Base-by-base conservation (phyloP, 2,797 vertebrate species). In the Poecilia picta region DNA sequence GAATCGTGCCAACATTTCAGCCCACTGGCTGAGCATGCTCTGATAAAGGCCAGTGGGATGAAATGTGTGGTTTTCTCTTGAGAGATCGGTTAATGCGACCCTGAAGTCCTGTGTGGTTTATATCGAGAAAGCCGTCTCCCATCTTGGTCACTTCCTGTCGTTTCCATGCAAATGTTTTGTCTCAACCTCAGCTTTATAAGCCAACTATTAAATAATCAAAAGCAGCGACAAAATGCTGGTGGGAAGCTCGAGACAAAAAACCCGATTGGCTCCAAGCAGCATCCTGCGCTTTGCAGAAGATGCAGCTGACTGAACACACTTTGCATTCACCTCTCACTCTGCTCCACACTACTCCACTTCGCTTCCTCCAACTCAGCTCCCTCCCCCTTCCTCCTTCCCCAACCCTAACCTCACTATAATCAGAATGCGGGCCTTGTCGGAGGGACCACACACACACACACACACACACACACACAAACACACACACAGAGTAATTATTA, bases 301-400 rank as follows among this genome's bases (percentile, higher is more conserved):
- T 83, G 82, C 91, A 93, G 88, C 88, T 91, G 91, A 95, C 90
- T 92, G 89, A 91, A 91, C 89, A 87, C 82, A 83, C 90, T 95
- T 91, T 92, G 89, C 87, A 94, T 94, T 91, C 90, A 83, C 83
- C 86, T 82, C 86, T 89, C 86, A 83, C 85, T 88, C 87, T 81
- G 76, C 85, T 85, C 87, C 80, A 87, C 86, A 80, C 85, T 73
- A 84, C 85, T 83, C 90, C 49, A 87, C 83, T 83, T 75, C 87
- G 79, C 87, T 72, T 80, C 81, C 78, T 80, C 72, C 80, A 62
- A 76, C 83, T 87, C 82, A 79, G 77, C 84, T 79, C 53, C 81
- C 82, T 83, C 78, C 72, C 81, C 77, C 80, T 82, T 83, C 73
- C 82, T 77, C 78, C 84, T 76, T 87, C 84, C 84, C 81, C 73